Base-by-base conservation (phyloP, 2,113 vertebrate genomes). In the Ginglymostoma cirratum region DNA sequence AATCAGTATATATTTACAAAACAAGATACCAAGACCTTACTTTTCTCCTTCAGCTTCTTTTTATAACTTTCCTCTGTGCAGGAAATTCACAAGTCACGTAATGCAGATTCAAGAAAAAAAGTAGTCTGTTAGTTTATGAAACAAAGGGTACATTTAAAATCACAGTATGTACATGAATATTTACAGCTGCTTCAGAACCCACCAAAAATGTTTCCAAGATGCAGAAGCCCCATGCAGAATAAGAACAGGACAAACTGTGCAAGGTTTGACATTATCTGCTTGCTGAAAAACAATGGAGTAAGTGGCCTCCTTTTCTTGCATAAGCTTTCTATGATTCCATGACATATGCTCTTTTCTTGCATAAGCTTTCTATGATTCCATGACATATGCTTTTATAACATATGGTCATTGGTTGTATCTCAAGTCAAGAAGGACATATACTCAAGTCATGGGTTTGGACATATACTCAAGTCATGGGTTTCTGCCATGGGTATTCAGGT, bases 11-110 rank as follows among this genome's bases (percentile, higher is more conserved):
- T 42, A 72, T 95, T 95, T 69, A 72, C 66, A 45, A n/a, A 48
- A 72, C 69, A 45, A 93, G 67, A 72, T 24, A 72, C 94, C 94
- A 96, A 97, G 97, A 97, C 97, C 99, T 99, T 99, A 99, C 99
- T 98, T 99, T 99, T 99, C 96, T 99, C 99, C 98, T 99, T 99
- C 97, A 99, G 98, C 98, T 98, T 99, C 98, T 98, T 98, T 98
- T 98, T 99, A 98, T 98, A 98, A 97, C 98, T 98, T 98, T 99
- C 99, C 98, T 99, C 99, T 99, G 98, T 97, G 97, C 97, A 96
- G 98, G 97, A 99, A 98, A 98, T 98, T 98, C 97, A 97, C 97
- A 76, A 67, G 72, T 95, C 67, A 95, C 48, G 69, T 76, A 95
- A 95, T 78, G 76, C 27, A 45, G 76, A 34, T 48, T 52, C 70